Evolutionary conservation across 2,113 vertebrate species (phyloP).

Genomic region (Strigops habroptila): DNA sequence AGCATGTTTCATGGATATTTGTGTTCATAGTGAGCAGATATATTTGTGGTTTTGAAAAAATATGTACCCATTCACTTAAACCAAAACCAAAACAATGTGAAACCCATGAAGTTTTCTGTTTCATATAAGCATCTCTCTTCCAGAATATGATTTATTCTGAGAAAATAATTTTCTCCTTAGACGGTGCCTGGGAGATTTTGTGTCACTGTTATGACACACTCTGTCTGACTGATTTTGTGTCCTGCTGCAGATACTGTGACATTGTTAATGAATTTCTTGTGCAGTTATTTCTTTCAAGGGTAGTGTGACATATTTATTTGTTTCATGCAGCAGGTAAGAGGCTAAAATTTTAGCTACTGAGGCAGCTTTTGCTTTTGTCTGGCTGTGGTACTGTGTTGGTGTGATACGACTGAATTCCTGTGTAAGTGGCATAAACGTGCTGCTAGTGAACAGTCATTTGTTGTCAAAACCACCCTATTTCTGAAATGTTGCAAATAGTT

Average conservation of each 20-base stretch:
- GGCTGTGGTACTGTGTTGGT: not conserved
- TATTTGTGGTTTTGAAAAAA: not conserved
- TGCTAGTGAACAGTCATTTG: not conserved
- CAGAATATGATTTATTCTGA: not conserved
- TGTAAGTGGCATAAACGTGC: not conserved
- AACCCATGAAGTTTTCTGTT: not conserved
- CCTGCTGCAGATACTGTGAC: not conserved
- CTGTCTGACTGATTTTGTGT: not conserved
- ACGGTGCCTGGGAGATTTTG: not conserved
- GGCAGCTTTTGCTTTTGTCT: not conserved
- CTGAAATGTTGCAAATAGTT: not conserved
- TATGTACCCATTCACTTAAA: not conserved
- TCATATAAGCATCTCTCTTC: not conserved
- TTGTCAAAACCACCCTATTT: not conserved
- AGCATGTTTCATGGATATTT: not conserved
- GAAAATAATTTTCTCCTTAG: not conserved
- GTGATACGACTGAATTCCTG: not conserved
- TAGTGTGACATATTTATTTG: not conserved
- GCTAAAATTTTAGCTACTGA: not conserved
- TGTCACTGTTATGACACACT: not conserved
- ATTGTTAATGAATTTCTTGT: not conserved
- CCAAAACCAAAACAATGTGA: not conserved
- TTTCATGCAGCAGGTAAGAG: not conserved
- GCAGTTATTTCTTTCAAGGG: not conserved
- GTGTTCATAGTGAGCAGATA: not conserved